A percentile compares a stretch with the other conserved stretches of the same genome.
Conservation (phyloP, 2,797 vertebrate genomes). For the Aeoliscus strigatus region DNA sequence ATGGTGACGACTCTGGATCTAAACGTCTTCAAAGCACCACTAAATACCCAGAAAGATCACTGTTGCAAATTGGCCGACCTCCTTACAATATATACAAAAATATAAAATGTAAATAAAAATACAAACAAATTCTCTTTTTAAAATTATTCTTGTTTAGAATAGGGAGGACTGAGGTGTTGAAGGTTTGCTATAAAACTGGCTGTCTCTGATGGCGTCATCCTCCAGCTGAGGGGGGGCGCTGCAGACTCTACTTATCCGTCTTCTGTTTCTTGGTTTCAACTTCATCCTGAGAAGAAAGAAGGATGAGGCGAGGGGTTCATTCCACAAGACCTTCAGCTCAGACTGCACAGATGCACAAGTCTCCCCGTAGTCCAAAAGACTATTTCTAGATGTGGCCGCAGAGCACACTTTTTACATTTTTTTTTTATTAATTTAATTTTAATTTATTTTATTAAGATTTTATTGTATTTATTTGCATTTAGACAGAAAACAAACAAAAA, state of each 20-base stretch:
- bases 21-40: slow-evolving; percentile 85
- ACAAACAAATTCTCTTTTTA: slow-evolving; percentile 90
- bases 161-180: slow-evolving; percentile 83
- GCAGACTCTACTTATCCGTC: slow-evolving; percentile 75
- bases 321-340: background rate
- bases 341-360: too few relatives aligned
- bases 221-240: slow-evolving; percentile 49
- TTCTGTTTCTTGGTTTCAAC: slow-evolving; percentile 91
- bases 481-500: too few relatives aligned
- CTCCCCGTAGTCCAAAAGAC: too few relatives aligned
- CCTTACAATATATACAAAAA: slow-evolving; percentile 95
- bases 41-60: slow-evolving; percentile 83
- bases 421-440: too few relatives aligned
- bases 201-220: slow-evolving; percentile 60
- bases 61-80: slow-evolving; percentile 82
- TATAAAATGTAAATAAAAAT: slow-evolving; percentile 98
- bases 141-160: slow-evolving; percentile 87
- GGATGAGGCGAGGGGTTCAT: background rate
- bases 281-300: slow-evolving; percentile 73
- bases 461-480: too few relatives aligned
- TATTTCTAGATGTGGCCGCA: too few relatives aligned
- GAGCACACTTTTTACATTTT: too few relatives aligned
- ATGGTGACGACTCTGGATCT: slow-evolving; percentile 23
- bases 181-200: slow-evolving; percentile 74
- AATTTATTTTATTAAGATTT: too few relatives aligned